Evolutionary conservation across 2,797 vertebrate species (phyloP), one percentile per base, ranked within the genome.

Genomic region (Muscicapa striata): DNA sequence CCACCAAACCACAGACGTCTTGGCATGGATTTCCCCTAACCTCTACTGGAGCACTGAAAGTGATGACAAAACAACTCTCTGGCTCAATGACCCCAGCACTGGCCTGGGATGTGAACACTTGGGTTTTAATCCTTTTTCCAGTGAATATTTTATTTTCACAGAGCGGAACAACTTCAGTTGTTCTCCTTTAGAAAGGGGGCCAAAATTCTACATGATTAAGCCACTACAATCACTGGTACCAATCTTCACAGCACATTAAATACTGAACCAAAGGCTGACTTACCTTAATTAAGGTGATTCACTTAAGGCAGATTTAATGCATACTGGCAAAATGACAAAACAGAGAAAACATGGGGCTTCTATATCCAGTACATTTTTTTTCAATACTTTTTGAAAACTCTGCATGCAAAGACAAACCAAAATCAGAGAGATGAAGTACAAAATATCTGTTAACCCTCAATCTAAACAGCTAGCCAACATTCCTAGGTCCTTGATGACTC

Each of bases 231-330:
- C 55, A 61, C 23, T n/a, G 36, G 57, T 36, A 77, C 22, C 51
- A 48, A 63, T 16, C 80, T 82, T 76, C 74, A 87, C 52, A 88
- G 61, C 22, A 84, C 0, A 4, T 67, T 69, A 86, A 84, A 82
- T 36, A 73, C 29, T 26, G n/a, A 95, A 91, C 22, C 57, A 66
- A 86, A 93, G 52, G 40, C n/a, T 66, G 58, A 46, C 55, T 78
- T 84, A 49, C 27, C 48, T 84, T 95, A 62, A 86, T 85, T 87
- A 82, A 82, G 69, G 59, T 72, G 67, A 78, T 79, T 91, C 45
- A 57, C 41, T 54, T 81, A 73, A 34, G 38, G 55, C 12, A 78
- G 46, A 68, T 59, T 78, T 75, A 88, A 79, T 24, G 14, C 29
- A 69, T 48, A 38, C 15, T 48, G n/a, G 62, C 69, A 81, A 79